phyloP scores from a whole-genome alignment of 2,888 invertebrate species.

The Brachycybe producta region DNA sequence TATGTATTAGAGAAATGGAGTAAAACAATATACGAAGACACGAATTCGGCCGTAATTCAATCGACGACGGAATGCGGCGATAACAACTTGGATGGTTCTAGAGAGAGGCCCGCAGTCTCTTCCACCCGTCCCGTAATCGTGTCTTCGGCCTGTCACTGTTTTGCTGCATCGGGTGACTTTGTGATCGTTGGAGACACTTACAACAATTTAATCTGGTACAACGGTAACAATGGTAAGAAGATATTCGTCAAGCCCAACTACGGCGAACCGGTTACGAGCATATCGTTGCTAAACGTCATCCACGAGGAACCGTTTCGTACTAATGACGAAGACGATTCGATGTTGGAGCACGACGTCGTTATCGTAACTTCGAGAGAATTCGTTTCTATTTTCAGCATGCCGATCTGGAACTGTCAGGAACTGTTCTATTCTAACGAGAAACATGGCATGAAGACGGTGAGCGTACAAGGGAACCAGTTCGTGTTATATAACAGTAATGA shows the following conservation, averaged over 20 bases:
- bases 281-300: background rate
- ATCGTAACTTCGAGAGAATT: background rate
- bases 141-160: background rate
- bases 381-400: conserved; percentile 6
- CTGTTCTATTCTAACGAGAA: background rate
- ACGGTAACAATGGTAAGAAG: background rate
- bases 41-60: background rate
- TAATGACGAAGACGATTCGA: background rate
- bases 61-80: background rate
- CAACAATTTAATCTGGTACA: conserved; percentile 11
- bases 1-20: background rate
- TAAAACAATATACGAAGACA: background rate
- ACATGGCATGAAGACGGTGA: background rate
- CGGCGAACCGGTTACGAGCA: background rate
- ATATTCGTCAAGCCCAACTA: background rate
- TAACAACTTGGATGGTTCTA: background rate
- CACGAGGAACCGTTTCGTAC: background rate
- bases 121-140: background rate
- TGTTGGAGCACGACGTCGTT: conserved; percentile 1
- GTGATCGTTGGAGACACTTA: conserved; percentile 2
- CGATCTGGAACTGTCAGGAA: conserved; percentile 7
- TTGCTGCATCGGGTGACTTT: conserved; percentile 1
- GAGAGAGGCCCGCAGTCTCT: background rate
- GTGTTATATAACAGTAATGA: background rate
- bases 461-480: conserved; percentile 8